Conservation (phyloP, 2,888 invertebrate genomes). For the Cryptocephalus primarius region DNA sequence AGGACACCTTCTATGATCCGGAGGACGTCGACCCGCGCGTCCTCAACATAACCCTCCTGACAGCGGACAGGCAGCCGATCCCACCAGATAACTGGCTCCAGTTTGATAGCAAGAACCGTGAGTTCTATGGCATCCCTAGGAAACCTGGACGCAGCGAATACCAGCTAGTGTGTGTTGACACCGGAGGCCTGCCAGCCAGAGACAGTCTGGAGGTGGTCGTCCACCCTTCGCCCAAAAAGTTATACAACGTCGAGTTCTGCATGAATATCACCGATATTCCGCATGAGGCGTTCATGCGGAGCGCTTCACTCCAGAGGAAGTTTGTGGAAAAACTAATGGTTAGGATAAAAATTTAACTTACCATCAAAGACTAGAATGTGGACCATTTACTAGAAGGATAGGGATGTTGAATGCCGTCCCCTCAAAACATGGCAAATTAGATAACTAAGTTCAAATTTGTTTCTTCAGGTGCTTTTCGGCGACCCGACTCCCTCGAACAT, state of each 20-base stretch:
- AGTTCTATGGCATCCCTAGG: constrained; percentile 70
- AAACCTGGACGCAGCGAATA: constrained; percentile 70
- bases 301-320: constrained; percentile 62
- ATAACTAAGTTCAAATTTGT: too few species aligned
- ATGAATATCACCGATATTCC: constrained; percentile 60
- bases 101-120: constrained; percentile 78
- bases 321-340: constrained; percentile 64
- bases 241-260: constrained; percentile 69
- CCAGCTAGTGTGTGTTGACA: constrained; percentile 65
- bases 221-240: constrained; percentile 48
- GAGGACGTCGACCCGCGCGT: constrained; percentile 69
- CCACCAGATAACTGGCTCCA: constrained; percentile 72
- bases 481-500: constrained; percentile 65
- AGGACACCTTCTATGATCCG: constrained; percentile 84
- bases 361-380: too few species aligned
- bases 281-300: constrained; percentile 52
- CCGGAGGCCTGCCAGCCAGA: constrained; percentile 60
- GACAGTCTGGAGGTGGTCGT: constrained; percentile 73
- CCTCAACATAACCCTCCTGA: constrained; percentile 61
- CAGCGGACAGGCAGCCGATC: constrained; percentile 58
- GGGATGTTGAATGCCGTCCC: too few species aligned
- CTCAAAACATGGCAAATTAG: too few species aligned
- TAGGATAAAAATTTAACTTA: constrained; percentile 6
- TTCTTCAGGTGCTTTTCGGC: constrained; percentile 60
- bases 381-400: too few species aligned